These are phyloP conservation scores for Lypha dubia DNA, from an alignment of 2,888 invertebrate genomes.

Conservation along the genomic window DNA sequence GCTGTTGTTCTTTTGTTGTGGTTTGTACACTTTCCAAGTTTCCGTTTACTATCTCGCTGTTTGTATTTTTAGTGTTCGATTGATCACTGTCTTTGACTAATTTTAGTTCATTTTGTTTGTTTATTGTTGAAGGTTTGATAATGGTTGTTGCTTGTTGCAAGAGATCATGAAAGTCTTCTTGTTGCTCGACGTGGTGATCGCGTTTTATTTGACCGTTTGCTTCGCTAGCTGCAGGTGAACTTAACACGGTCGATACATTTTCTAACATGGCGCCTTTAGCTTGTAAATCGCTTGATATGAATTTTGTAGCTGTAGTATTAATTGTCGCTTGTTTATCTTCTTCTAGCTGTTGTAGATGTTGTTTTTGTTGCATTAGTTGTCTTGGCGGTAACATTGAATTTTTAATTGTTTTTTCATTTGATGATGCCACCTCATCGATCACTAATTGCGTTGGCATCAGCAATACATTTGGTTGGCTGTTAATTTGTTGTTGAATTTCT, in stretches of 20 bases:
- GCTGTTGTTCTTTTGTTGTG: constrained; percentile 13
- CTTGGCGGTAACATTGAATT: constrained; percentile 54
- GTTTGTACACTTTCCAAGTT: constrained; percentile 16
- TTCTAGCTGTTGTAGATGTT: background rate
- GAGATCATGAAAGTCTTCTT: constrained; percentile 55
- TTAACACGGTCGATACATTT: constrained; percentile 70
- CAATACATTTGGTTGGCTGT: constrained; percentile 60
- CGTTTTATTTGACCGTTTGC: constrained; percentile 73
- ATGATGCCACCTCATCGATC: constrained; percentile 73
- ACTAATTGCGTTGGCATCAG: constrained; percentile 74
- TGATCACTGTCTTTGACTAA: background rate
- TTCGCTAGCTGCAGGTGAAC: constrained; percentile 76
- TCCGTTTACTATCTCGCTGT: background rate
- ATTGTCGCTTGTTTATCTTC: constrained; percentile 53
- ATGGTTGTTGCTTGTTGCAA: constrained; percentile 77
- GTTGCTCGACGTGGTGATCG: constrained; percentile 18
- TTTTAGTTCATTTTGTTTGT: constrained; percentile 43
- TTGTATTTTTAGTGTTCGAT: background rate
- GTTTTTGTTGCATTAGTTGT: constrained; percentile 38
- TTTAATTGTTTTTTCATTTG: constrained; percentile 64
- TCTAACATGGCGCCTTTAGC: constrained; percentile 68
- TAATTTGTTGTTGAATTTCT: constrained; percentile 64
- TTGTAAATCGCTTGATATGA: constrained; percentile 60
- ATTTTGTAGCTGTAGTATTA: constrained; percentile 64
- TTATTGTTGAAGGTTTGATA: constrained; percentile 74